Evolutionary conservation across 2,797 vertebrate species (phyloP).

Genomic region (Danio choprae): DNA sequence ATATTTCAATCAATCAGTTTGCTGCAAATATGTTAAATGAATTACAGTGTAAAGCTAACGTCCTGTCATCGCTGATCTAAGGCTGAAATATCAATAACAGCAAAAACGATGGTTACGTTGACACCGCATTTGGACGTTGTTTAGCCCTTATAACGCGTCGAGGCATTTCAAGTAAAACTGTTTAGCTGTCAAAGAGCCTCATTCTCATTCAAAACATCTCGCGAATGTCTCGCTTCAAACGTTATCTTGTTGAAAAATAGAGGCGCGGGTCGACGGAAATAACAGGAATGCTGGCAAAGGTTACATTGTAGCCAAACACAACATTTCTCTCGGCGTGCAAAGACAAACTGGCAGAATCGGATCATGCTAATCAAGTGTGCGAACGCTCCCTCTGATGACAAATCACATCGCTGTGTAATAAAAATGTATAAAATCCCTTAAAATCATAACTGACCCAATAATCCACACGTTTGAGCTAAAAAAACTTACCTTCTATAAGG

Average conservation of each 20-base stretch:
- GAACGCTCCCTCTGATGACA: slow-evolving; percentile 47
- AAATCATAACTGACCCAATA: not conserved
- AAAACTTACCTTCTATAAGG: slow-evolving; percentile 64
- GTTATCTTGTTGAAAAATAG: not conserved
- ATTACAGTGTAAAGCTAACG: not conserved
- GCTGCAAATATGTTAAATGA: not conserved
- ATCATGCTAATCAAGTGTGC: slow-evolving; percentile 46
- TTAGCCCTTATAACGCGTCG: not conserved
- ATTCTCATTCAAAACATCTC: not conserved
- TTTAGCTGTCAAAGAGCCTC: not conserved
- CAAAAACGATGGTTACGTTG: not conserved
- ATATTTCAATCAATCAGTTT: not conserved
- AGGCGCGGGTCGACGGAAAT: not conserved
- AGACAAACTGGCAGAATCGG: slow-evolving; percentile 51
- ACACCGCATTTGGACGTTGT: not conserved
- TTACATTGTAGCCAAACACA: slow-evolving; percentile 59
- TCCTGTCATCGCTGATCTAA: not conserved
- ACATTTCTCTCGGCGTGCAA: slow-evolving; percentile 63
- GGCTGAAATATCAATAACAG: not conserved
- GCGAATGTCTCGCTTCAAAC: not conserved
- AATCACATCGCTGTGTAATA: not conserved
- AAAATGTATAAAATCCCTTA: not conserved
- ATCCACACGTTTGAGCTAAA: not conserved
- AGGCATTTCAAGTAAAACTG: not conserved
- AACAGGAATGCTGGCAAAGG: slow-evolving; percentile 7